These are phyloP conservation scores for Gallirallus australis DNA, from an alignment of 2,797 vertebrate species.

Conservation along the genomic window DNA sequence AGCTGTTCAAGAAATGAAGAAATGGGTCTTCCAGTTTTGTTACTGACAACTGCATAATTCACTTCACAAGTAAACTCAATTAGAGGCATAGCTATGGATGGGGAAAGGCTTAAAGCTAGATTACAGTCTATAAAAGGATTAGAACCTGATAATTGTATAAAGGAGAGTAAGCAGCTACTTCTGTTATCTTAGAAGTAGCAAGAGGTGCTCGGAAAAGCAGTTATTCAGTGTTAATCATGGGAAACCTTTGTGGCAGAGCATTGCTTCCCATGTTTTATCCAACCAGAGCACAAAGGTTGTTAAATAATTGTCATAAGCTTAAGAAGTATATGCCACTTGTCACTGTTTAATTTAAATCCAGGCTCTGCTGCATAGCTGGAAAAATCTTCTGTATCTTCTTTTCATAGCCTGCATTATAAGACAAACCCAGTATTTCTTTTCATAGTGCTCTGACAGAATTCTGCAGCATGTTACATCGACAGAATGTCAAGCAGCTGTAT, in stretches of 20 bases:
- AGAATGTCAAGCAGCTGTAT: neutral
- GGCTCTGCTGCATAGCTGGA: neutral
- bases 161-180: slow-evolving; percentile 47
- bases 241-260: slow-evolving; percentile 36
- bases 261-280: slow-evolving; percentile 54
- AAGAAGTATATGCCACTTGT: slow-evolving; percentile 42
- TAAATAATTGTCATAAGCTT: slow-evolving; percentile 46
- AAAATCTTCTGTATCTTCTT: slow-evolving; percentile 17
- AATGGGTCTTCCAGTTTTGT: slow-evolving; percentile 59
- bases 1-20: slow-evolving; percentile 39
- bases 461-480: neutral
- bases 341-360: slow-evolving; percentile 30
- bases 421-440: neutral
- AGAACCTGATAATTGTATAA: slow-evolving; percentile 62
- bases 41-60: slow-evolving; percentile 63
- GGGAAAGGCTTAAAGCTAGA: slow-evolving; percentile 52
- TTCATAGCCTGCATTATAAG: neutral
- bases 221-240: slow-evolving; percentile 55
- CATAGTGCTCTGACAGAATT: neutral
- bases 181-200: slow-evolving; percentile 5
- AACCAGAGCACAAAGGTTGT: slow-evolving; percentile 14
- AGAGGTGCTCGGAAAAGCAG: slow-evolving; percentile 53
- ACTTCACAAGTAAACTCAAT: slow-evolving; percentile 67
- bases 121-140: slow-evolving; percentile 64
- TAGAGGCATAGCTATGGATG: slow-evolving; percentile 42